A percentile compares a stretch with the other conserved stretches of the same genome.
These are phyloP conservation scores for Zenarchopterus dispar DNA, from an alignment of 2,797 vertebrate species.

Conservation along the genomic window DNA sequence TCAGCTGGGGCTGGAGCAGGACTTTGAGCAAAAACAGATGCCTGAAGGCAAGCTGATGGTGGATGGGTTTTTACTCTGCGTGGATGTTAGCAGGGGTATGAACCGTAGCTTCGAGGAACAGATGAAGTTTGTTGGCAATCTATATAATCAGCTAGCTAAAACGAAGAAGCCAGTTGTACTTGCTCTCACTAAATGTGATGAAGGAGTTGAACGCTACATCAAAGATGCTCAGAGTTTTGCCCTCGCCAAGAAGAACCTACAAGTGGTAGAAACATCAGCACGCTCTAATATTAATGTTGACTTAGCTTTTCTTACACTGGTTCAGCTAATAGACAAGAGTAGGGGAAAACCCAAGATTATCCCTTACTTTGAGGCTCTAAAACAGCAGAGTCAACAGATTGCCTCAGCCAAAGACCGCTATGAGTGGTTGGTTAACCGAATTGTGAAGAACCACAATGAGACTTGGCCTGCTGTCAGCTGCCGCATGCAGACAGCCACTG, in stretches of 20 bases:
- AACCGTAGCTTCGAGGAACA: constrained; percentile 98
- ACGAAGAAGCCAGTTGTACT: constrained; percentile 95
- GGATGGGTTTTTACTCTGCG: constrained; percentile 93
- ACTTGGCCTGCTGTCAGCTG: constrained; percentile 84
- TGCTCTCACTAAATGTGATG: constrained; percentile 96
- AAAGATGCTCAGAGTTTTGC: constrained; percentile 96
- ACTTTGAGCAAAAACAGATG: constrained; percentile 99
- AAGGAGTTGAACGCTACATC: constrained; percentile 98
- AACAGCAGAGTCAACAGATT: constrained; percentile 98
- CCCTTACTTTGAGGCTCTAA: constrained; percentile 96
- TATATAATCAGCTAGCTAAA: constrained; percentile 95
- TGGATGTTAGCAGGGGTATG: constrained; percentile 97
- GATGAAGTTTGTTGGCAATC: constrained; percentile 93
- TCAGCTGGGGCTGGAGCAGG: constrained; percentile 97
- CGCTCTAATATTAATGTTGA: constrained; percentile 98
- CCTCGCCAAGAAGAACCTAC: constrained; percentile 95
- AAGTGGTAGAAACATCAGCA: constrained; percentile 97
- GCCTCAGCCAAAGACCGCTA: constrained; percentile 96
- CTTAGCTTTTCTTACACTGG: constrained; percentile 92
- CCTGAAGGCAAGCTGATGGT: constrained; percentile 94
- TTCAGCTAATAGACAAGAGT: constrained; percentile 93
- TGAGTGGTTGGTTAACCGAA: constrained; percentile 91
- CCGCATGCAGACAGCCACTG: constrained; percentile 87
- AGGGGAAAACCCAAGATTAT: constrained; percentile 95
- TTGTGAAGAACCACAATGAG: constrained; percentile 94